A percentile compares a stretch with the other conserved stretches of the same genome.
Conservation (phyloP, 2,888 invertebrate genomes). For the Hemaris fuciformis region DNA sequence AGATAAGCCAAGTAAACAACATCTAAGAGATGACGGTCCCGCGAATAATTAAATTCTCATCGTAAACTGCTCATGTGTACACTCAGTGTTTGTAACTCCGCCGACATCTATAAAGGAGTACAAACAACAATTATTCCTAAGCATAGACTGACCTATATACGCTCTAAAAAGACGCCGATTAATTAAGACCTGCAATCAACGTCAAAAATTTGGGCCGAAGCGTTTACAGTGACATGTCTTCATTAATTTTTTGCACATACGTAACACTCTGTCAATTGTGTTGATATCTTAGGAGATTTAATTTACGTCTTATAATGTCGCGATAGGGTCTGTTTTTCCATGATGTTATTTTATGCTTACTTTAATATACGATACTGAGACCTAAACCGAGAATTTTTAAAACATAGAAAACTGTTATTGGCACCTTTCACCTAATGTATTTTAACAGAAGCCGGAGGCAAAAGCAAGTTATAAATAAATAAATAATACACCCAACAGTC, state of each 20-base stretch:
- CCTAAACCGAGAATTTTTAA: no score
- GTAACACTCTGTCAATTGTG: not conserved
- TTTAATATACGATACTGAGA: no score
- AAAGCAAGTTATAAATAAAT: no score
- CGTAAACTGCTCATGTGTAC: no score
- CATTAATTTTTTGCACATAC: conserved; percentile 6
- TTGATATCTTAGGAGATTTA: not conserved
- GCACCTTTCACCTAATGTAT: no score
- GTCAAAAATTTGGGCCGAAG: conserved; percentile 7
- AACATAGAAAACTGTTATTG: no score
- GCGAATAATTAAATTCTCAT: no score
- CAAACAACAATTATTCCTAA: not conserved
- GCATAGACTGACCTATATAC: conserved; percentile 8
- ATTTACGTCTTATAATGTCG: not conserved
- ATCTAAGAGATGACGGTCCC: no score
- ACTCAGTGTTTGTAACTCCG: not conserved
- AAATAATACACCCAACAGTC: no score
- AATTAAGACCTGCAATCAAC: conserved; percentile 7
- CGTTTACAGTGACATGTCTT: not conserved
- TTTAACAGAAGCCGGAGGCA: no score
- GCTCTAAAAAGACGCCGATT: not conserved
- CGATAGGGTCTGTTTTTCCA: not conserved
- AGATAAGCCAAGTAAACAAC: no score
- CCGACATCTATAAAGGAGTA: not conserved
- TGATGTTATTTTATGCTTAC: not conserved